Evolutionary conservation across 2,797 vertebrate species (phyloP).

Genomic region (Megalops cyprinoides): DNA sequence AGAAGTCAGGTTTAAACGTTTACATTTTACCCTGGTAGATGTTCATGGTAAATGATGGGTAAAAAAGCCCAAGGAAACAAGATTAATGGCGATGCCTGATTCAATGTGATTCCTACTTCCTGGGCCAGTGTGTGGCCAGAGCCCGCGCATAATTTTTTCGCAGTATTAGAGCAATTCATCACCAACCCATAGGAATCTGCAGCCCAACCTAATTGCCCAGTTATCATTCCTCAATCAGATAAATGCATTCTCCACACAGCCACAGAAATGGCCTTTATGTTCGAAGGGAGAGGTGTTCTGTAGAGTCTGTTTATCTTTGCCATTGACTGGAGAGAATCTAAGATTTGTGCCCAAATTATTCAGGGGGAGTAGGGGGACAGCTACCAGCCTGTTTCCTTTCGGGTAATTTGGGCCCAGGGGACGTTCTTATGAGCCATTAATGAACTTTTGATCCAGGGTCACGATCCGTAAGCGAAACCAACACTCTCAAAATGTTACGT

Average conservation of each 20-base stretch:
- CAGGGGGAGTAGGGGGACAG: background rate
- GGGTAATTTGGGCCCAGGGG: background rate
- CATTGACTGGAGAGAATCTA: background rate
- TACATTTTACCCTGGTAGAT: slow-evolving; percentile 65
- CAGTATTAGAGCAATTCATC: slow-evolving; percentile 54
- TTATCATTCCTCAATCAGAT: background rate
- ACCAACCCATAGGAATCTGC: background rate
- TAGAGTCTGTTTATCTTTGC: background rate
- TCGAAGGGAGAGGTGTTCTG: background rate
- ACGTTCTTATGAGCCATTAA: slow-evolving; percentile 13
- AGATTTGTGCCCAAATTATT: background rate
- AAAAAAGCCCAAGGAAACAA: slow-evolving; percentile 65
- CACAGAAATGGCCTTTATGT: background rate
- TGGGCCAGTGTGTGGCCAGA: slow-evolving; percentile 48
- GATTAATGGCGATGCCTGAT: slow-evolving; percentile 64
- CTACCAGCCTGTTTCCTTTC: background rate
- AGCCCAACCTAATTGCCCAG: background rate
- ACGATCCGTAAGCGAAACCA: background rate
- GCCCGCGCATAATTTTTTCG: slow-evolving; percentile 53
- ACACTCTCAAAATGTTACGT: background rate
- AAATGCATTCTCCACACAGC: background rate
- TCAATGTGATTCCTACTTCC: slow-evolving; percentile 64
- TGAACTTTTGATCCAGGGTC: slow-evolving; percentile 6
- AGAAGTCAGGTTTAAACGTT: slow-evolving; percentile 71
- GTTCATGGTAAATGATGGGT: slow-evolving; percentile 55